Evolutionary conservation across 2,888 invertebrate species (phyloP), one percentile per base, ranked within the genome.

Genomic region (Lucinisca nassula): DNA sequence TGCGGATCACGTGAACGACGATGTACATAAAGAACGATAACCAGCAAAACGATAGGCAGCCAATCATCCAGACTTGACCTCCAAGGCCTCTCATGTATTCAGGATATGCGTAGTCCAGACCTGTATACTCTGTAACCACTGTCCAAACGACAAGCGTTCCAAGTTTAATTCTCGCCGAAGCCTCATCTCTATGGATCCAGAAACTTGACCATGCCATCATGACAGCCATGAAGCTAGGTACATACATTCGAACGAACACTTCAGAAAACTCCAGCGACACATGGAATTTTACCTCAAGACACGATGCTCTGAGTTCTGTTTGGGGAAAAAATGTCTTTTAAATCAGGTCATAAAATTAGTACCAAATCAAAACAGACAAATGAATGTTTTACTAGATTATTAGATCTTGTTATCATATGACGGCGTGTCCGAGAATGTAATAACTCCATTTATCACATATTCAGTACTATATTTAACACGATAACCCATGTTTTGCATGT

Each of bases 181-280:
- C 78, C 45, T 82, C 82, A 4, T 78, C 78, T 1, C 85, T 21
- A 55, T 85, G 73, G 27, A 85, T 79, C 85, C 85, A 85, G 74
- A 85, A 85, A 27, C 78, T 82, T 27, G 76, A 61, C 85, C 85
- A 85, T 35, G 81, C 81, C n/a, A 80, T 61, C 17, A 81, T 21
- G 0, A 85, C 80, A n/a, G 81, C 77, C 77, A 85, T 72, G 37
- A 78, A 55, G 30, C 85, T 85, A n/a, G 85, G 85, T 24, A 85
- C 24, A 70, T 82, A 85, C 35, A 82, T 55, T 4, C 55, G 55
- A n/a, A 55, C 80, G 38, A 24, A 35, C 17, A 32, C 30, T 45
- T n/a, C n/a, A 35, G 32, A 45, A 49, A 55, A 80, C 10, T 35
- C 58, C 17, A 45, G 51, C 30, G 35, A 21, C 17, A 80, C 24